These are phyloP conservation scores for Drosophila recens DNA, from an alignment of 2,888 invertebrate species.

Conservation along the genomic window DNA sequence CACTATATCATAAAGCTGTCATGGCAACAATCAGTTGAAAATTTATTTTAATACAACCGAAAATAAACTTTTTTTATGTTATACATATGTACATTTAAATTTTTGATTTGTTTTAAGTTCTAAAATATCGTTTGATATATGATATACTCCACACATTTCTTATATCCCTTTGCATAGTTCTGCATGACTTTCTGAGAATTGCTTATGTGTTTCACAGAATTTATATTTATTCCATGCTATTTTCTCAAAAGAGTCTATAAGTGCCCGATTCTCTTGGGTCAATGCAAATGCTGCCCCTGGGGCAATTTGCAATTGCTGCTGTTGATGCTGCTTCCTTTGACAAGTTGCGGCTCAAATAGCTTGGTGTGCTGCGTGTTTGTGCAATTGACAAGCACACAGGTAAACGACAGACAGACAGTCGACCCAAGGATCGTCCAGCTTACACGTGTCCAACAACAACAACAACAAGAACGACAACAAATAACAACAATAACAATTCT, in stretches of 20 bases:
- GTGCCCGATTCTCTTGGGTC: background rate
- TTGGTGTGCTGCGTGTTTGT: conserved; percentile 1
- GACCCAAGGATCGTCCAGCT: background rate
- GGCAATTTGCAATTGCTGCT: background rate
- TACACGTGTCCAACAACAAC: conserved; percentile 22
- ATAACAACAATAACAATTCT: background rate
- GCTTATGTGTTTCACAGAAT: background rate
- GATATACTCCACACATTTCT: background rate
- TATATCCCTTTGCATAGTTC: background rate
- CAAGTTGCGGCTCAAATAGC: background rate
- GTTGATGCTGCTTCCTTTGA: background rate
- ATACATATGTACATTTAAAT: no score
- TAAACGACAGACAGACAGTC: background rate
- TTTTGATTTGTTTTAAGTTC: no score
- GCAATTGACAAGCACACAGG: conserved; percentile 22
- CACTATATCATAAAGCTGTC: no score
- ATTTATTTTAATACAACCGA: no score
- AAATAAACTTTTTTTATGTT: no score
- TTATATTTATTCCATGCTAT: background rate
- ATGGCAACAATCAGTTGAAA: no score
- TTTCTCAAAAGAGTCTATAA: background rate
- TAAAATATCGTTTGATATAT: no score
- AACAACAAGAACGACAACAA: background rate
- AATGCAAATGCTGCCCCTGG: background rate
- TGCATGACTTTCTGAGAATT: background rate